Evolutionary conservation across 2,113 vertebrate genomes (phyloP).

Genomic region (Seriola aureovittata): DNA sequence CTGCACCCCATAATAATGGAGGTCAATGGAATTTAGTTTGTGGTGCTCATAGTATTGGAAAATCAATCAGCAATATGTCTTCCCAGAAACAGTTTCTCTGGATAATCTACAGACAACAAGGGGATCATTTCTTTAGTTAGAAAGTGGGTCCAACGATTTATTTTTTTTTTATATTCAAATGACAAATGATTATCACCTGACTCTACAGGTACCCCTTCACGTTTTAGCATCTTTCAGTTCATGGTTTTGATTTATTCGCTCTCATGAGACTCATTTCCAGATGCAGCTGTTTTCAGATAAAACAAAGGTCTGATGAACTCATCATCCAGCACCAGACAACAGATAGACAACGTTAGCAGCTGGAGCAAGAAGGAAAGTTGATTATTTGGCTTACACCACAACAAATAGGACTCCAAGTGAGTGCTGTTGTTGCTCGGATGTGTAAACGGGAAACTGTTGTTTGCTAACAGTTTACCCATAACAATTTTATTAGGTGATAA

Average conservation of each 20-base stretch:
- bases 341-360: neutral
- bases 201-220: too few species aligned
- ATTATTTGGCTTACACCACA: neutral
- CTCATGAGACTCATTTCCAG: neutral
- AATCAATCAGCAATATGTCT: neutral
- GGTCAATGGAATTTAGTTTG: constrained; percentile 20
- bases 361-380: too few species aligned
- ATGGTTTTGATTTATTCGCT: neutral
- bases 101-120: neutral
- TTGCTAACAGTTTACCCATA: neutral
- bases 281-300: neutral
- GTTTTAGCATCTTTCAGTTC: neutral
- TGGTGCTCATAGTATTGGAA: neutral
- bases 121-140: neutral
- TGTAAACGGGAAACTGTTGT: neutral
- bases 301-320: neutral
- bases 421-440: neutral
- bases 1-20: constrained; percentile 7
- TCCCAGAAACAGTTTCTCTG: neutral
- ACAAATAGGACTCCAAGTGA: constrained; percentile 2
- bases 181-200: neutral
- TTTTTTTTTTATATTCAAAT: neutral
- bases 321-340: neutral
- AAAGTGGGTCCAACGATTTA: neutral
- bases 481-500: neutral